Evolutionary conservation across 2,888 invertebrate species (phyloP), one percentile per base, ranked within the genome.

Genomic region (Calliscelio sp.): DNA sequence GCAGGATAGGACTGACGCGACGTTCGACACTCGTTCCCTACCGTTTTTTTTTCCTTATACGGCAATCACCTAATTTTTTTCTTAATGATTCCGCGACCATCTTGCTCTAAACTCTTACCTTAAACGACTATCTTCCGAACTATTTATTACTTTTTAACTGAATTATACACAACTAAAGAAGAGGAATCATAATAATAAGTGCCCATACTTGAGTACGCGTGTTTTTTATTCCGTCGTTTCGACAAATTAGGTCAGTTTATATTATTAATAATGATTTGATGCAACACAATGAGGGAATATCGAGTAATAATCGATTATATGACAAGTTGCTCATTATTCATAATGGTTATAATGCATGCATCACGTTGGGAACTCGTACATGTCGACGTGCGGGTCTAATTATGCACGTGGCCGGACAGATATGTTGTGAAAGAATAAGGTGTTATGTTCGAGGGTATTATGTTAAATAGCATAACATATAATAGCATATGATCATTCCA

Each of bases 291-390:
- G 44, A 20, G 35, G 7, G 81, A 74, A 51, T 49, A 74, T 81
- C 28, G 59, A 71, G 32, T 28, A 61, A 46, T 49, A 66, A 75
- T 81, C 70, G 75, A 81, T 81, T 68, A 59, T 70, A 75, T 70
- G 49, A 61, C 51, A 81, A 35, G 70, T 68, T 63, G 61, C 57
- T 66, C 74, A 81, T 81, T 81, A 74, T 75, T 75, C 68, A 55
- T 66, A 81, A 70, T 68, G 61, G 53, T 61, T 68, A 74, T 74
- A 74, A 66, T 81, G 59, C 66, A 68, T 59, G 68, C 74, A 68
- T 73, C 68, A 51, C 57, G 51, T 81, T 46, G 41, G 51, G 18
- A 78, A 61, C 53, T 63, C 41, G 53, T 59, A 66, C 51, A 61
- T 41, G 68, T 38, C 51, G 59, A 70, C 38, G 44, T 44, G 44